Conservation (phyloP, 2,113 vertebrate genomes). For the Thamnaconus septentrionalis region DNA sequence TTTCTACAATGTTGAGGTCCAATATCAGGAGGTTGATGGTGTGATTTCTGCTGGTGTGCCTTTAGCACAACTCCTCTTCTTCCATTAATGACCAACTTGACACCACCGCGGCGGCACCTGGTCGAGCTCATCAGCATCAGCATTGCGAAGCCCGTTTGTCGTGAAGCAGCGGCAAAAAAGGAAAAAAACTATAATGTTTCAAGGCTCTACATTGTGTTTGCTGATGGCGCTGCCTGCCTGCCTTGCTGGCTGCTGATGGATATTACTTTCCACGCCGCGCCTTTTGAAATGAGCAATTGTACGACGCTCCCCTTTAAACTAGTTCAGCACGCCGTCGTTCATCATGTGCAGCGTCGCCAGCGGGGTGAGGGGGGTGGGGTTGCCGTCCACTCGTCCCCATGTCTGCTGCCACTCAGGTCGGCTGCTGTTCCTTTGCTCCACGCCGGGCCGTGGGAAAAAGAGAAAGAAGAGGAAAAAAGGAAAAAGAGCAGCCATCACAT, state of each 20-base stretch:
- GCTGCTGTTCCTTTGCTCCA: conserved; percentile 16
- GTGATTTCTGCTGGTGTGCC: conserved; percentile 12
- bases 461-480: no score
- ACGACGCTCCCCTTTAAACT: conserved; percentile 70
- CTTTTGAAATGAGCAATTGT: conserved; percentile 72
- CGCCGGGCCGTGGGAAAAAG: conserved; percentile 13
- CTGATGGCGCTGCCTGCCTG: conserved; percentile 63
- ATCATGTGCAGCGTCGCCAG: conserved; percentile 62
- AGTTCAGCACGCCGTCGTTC: conserved; percentile 70
- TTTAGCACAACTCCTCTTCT: conserved; percentile 58
- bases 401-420: conserved; percentile 57
- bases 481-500: no score
- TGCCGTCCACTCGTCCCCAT: conserved; percentile 14
- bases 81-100: conserved; percentile 54
- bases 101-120: conserved; percentile 48
- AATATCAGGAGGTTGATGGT: conserved; percentile 13
- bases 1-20: neutral
- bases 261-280: conserved; percentile 68
- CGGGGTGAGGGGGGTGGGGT: conserved; percentile 21
- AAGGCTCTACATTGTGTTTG: conserved; percentile 73
- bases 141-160: conserved; percentile 61
- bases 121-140: conserved; percentile 66
- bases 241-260: conserved; percentile 75
- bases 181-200: conserved; percentile 71
- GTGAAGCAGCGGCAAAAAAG: conserved; percentile 25